Percentiles rank a stretch among this genome's conserved stretches.
Evolutionary conservation across 2,888 invertebrate genomes (phyloP).

Genomic region (Agriopis leucophaearia): DNA sequence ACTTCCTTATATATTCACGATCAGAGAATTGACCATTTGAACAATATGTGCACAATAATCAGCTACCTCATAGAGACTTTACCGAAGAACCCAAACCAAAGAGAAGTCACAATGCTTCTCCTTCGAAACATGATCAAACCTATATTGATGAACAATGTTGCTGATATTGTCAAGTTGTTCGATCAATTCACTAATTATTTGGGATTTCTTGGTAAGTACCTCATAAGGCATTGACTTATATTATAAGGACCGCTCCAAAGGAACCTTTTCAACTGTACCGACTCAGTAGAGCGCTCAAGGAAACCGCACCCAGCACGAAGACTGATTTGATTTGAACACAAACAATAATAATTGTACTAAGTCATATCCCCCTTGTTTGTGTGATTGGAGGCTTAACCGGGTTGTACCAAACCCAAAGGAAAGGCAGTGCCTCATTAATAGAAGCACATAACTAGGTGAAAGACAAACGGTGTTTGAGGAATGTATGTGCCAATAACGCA

Average conservation of each 20-base stretch:
- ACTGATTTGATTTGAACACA: too few relatives aligned
- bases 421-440: not conserved
- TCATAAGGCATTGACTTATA: too few relatives aligned
- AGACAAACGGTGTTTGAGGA: slow-evolving; percentile 7
- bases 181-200: slow-evolving; percentile 59
- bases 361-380: too few relatives aligned
- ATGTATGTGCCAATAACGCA: slow-evolving; percentile 10
- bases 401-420: slow-evolving; percentile 5
- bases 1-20: slow-evolving; percentile 21
- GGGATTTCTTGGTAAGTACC: slow-evolving; percentile 64
- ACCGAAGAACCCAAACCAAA: slow-evolving; percentile 46
- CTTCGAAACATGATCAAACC: slow-evolving; percentile 63
- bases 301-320: too few relatives aligned
- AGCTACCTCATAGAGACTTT: slow-evolving; percentile 64
- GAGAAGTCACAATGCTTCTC: slow-evolving; percentile 49
- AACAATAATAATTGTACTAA: too few relatives aligned
- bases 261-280: too few relatives aligned
- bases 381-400: not conserved
- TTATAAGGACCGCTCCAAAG: too few relatives aligned
- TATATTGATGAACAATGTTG: slow-evolving; percentile 53
- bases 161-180: slow-evolving; percentile 62
- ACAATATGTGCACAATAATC: slow-evolving; percentile 57
- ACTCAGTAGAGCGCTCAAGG: too few relatives aligned
- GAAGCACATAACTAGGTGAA: not conserved
- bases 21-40: slow-evolving; percentile 64